Conservation (phyloP, 2,113 vertebrate genomes). For the Caranx melampygus region DNA sequence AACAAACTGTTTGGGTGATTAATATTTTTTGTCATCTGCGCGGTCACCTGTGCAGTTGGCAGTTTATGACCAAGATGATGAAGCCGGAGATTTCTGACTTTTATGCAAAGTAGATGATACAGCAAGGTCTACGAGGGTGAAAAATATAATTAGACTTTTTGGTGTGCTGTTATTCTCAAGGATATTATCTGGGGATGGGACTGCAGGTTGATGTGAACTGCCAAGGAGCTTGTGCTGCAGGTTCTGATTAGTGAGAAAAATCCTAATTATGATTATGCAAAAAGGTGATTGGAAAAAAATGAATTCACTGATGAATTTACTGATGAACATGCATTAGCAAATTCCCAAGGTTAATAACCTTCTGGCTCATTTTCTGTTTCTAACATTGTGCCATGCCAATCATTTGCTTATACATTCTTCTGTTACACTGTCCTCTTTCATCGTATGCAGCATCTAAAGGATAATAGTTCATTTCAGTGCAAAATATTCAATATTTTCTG, state of each 20-base stretch:
- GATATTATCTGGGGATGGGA: slow-evolving; percentile 47
- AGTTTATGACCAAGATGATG: slow-evolving; percentile 49
- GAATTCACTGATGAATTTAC: slow-evolving; percentile 32
- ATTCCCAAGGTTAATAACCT: slow-evolving; percentile 46
- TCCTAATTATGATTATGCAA: slow-evolving; percentile 54
- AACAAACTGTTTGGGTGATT: slow-evolving; percentile 78
- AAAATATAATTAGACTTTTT: slow-evolving; percentile 67
- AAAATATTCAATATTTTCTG: not conserved
- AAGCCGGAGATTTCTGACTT: slow-evolving; percentile 49
- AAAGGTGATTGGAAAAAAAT: slow-evolving; percentile 38
- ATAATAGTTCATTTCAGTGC: slow-evolving; percentile 10
- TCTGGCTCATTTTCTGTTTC: slow-evolving; percentile 9
- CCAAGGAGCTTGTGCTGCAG: not conserved
- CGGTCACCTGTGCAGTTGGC: slow-evolving; percentile 65
- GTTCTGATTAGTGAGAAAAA: slow-evolving; percentile 59
- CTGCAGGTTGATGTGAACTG: slow-evolving; percentile 47
- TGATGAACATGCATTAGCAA: slow-evolving; percentile 43
- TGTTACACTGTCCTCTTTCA: not conserved
- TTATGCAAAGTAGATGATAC: slow-evolving; percentile 60
- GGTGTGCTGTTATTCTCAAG: slow-evolving; percentile 51
- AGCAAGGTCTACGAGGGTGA: slow-evolving; percentile 52
- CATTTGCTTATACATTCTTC: not conserved
- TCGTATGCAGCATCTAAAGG: not conserved
- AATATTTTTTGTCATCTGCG: slow-evolving; percentile 68
- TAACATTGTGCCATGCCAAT: not conserved